phyloP scores from a whole-genome alignment of 2,113 vertebrate genomes.

The Periophthalmus modestus region DNA sequence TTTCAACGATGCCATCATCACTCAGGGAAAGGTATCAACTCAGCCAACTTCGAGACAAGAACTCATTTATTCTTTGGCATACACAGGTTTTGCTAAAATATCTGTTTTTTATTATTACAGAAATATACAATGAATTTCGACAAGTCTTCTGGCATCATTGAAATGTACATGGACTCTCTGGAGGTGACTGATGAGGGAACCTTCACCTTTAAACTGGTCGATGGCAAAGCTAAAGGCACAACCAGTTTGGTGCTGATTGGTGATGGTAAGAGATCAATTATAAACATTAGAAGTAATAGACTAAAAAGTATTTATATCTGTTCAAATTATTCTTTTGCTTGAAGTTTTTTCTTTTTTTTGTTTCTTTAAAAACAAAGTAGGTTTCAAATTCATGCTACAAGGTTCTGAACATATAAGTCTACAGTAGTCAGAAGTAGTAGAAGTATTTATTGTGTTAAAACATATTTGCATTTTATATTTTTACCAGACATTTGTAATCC shows the following conservation, averaged over 20 bases:
- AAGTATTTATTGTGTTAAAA: too few relatives aligned
- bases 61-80: not conserved
- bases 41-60: not conserved
- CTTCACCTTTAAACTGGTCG: constrained; percentile 93
- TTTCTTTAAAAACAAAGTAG: too few relatives aligned
- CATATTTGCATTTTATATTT: too few relatives aligned
- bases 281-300: not conserved
- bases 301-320: too few relatives aligned
- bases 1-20: constrained; percentile 90
- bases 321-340: too few relatives aligned
- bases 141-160: constrained; percentile 86
- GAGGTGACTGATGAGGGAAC: constrained; percentile 94
- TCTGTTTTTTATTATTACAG: constrained; percentile 63
- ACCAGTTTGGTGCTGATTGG: constrained; percentile 96
- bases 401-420: too few relatives aligned
- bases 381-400: too few relatives aligned
- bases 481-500: too few relatives aligned
- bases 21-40: constrained; percentile 84
- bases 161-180: constrained; percentile 96
- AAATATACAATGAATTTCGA: constrained; percentile 96
- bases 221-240: constrained; percentile 92
- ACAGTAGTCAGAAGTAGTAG: too few relatives aligned
- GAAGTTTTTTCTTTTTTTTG: too few relatives aligned
- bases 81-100: not conserved
- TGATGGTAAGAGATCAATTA: constrained; percentile 78